Conservation (phyloP, 2,888 invertebrate genomes). For the Copidosoma aretas region DNA sequence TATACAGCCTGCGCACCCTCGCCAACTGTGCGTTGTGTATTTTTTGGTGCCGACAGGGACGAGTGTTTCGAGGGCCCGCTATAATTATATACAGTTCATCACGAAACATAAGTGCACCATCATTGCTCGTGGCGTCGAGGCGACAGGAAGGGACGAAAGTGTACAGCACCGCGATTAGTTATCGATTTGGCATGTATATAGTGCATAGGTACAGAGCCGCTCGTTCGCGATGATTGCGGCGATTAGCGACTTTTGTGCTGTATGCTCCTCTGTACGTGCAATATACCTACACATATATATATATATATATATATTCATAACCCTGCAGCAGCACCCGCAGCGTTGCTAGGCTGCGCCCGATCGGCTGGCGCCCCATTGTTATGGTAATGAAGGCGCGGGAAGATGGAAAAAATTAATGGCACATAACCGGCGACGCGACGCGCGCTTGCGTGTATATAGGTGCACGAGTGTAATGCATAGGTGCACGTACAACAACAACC, state of each 20-base stretch:
- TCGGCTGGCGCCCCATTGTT: conserved; percentile 32
- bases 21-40: no score
- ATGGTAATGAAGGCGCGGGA: conserved; percentile 34
- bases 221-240: conserved; percentile 37
- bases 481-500: no score
- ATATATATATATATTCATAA: no score
- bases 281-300: no score
- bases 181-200: conserved; percentile 37
- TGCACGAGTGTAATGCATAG: neutral
- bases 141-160: no score
- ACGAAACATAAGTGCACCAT: no score
- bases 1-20: no score
- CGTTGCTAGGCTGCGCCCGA: neutral
- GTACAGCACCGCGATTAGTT: conserved; percentile 37
- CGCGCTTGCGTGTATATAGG: neutral
- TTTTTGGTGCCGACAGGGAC: neutral
- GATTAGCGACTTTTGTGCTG: conserved; percentile 39
- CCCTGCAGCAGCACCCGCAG: neutral
- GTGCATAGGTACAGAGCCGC: no score
- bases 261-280: neutral
- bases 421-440: neutral
- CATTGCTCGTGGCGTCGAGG: no score
- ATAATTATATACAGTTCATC: no score
- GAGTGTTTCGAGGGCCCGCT: neutral
- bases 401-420: conserved; percentile 2